phyloP scores from a whole-genome alignment of 2,888 invertebrate species.

The Hirudinaria manillensis region DNA sequence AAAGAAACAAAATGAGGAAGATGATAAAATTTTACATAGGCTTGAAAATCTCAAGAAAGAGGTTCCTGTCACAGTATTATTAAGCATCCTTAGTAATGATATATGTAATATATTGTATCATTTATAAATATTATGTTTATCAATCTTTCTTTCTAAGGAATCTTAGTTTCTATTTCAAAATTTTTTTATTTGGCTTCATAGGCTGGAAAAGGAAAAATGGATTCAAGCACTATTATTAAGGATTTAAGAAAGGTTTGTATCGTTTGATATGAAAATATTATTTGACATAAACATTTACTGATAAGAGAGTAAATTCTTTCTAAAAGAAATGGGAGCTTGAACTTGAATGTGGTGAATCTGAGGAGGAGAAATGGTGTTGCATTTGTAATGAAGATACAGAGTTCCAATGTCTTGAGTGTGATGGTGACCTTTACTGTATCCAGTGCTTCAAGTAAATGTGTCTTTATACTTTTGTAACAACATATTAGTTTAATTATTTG shows the following conservation, averaged over 20 bases:
- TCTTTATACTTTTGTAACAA: neutral
- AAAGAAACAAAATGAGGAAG: neutral
- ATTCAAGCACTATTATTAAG: neutral
- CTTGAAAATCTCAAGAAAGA: conserved; percentile 4
- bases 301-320: neutral
- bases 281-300: neutral
- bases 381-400: neutral
- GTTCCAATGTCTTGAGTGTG: neutral
- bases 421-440: neutral
- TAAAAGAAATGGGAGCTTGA: conserved; percentile 5
- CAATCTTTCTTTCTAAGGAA: no score
- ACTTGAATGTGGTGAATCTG: neutral
- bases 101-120: no score
- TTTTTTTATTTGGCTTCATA: neutral
- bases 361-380: neutral
- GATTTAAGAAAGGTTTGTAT: conserved; percentile 13
- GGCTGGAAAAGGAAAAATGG: neutral
- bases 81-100: no score
- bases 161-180: neutral
- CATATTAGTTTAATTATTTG: neutral
- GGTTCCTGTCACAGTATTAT: no score
- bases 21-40: neutral
- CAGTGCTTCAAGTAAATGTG: conserved; percentile 1
- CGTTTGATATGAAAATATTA: neutral
- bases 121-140: no score